Conservation (phyloP, 1,140 invertebrate species). For the Augochlora pura region DNA sequence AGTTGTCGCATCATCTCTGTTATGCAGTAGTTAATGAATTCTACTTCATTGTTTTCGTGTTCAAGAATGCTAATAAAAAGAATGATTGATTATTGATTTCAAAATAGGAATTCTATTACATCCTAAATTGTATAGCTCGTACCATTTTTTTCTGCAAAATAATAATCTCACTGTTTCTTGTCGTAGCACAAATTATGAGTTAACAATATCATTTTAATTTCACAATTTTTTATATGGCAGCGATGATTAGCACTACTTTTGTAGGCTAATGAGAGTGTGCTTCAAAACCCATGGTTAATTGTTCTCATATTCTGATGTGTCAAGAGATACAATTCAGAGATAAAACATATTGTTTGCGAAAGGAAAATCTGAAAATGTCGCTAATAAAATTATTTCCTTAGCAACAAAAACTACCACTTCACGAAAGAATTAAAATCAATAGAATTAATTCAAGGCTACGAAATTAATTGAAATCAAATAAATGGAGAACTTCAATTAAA, state of each 20-base stretch:
- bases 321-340: not conserved
- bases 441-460: too few relatives aligned
- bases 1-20: not conserved
- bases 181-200: too few relatives aligned
- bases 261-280: not conserved
- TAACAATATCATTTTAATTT: not conserved
- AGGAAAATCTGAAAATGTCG: not conserved
- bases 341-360: not conserved
- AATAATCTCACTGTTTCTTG: too few relatives aligned
- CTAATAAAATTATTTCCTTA: too few relatives aligned
- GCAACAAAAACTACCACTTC: too few relatives aligned
- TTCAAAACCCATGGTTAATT: not conserved
- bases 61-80: not conserved
- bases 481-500: too few relatives aligned
- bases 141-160: too few relatives aligned
- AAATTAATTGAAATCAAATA: too few relatives aligned
- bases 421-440: too few relatives aligned
- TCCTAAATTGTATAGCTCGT: not conserved
- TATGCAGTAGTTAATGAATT: too few relatives aligned
- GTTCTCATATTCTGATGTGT: not conserved
- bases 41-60: not conserved
- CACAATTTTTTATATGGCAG: not conserved
- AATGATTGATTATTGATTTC: not conserved
- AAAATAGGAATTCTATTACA: not conserved
- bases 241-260: not conserved